A percentile compares a stretch with the other conserved stretches of the same genome.
phyloP scores from a whole-genome alignment of 2,888 invertebrate species.

The Zygothrica quintamaculata region DNA sequence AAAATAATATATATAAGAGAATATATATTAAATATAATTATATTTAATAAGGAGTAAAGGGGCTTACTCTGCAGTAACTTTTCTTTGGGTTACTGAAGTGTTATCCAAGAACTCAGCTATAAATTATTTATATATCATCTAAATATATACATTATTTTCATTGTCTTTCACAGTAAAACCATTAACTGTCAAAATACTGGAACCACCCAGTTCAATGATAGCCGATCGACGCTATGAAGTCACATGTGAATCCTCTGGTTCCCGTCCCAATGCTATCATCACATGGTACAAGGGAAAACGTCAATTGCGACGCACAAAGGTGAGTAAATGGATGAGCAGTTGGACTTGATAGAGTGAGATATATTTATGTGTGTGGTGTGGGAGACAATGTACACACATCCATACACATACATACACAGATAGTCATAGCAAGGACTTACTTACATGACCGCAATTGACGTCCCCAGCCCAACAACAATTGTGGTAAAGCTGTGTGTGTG shows the following conservation, averaged over 20 bases:
- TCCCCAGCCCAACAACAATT: constrained; percentile 31
- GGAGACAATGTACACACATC: background rate
- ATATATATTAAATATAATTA: too few relatives aligned
- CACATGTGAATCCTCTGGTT: constrained; percentile 93
- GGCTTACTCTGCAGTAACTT: too few relatives aligned
- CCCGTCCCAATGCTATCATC: constrained; percentile 93
- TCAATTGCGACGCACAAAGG: constrained; percentile 92
- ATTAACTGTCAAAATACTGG: constrained; percentile 91
- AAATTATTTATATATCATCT: too few relatives aligned
- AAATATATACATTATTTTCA: too few relatives aligned
- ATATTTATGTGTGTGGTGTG: too few relatives aligned
- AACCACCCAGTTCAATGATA: constrained; percentile 89
- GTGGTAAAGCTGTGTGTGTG: constrained; percentile 7
- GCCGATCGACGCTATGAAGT: constrained; percentile 94
- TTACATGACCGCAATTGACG: constrained; percentile 74
- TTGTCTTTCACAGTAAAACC: constrained; percentile 90
- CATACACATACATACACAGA: too few relatives aligned
- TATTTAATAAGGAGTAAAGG: too few relatives aligned
- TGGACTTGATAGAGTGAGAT: background rate
- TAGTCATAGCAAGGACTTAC: constrained; percentile 24
- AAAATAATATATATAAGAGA: too few relatives aligned
- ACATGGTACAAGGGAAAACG: constrained; percentile 96
- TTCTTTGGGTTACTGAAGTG: too few relatives aligned
- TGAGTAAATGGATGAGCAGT: constrained; percentile 82
- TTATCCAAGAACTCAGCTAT: background rate